Base-by-base conservation (phyloP, 2,797 vertebrate species). In the Aldrovandia affinis region DNA sequence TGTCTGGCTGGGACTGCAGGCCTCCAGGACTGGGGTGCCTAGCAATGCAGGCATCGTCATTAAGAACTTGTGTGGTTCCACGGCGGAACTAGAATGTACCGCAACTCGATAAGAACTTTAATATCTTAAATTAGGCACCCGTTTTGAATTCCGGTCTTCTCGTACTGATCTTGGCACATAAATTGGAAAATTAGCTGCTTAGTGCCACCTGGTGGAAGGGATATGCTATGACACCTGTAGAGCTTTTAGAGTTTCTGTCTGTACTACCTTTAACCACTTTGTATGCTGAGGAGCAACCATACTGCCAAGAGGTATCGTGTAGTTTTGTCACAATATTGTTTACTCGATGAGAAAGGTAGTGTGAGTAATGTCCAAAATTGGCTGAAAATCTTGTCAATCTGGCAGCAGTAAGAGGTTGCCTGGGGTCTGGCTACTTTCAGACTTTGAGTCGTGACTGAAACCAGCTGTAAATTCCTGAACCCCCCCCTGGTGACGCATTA, bases 181-280 rank as follows among this genome's bases (percentile, higher is more conserved):
- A n/a, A n/a, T n/a, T 5, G 7, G 2, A 81, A 25, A 33, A 59
- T 22, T n/a, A 81, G 55, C 54, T 81, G 33, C 10, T 2, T 82
- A 82, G 12, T 73, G 28, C 63, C 81, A 33, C 33, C 77, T 80
- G 59, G 39, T 83, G 81, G 81, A 65, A 55, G 36, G 70, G n/a
- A 55, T 18, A 14, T 70, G 70, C 61, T 82, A 61, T 8, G 78
- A 50, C 47, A 82, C 20, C 25, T 82, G 20, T 42, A 42, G 70
- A 42, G 22, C 70, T 9, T 22, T 36, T 70, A 12, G 33, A 28
- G 33, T 10, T 14, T 10, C 15, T 14, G 28, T 0, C 63, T 68
- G 65, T 70, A 0, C 22, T 36, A 30, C 4, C n/a, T n/a, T n/a
- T n/a, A n/a, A 30, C 10, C 10, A 65, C n/a, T 65, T 65, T 28